Evolutionary conservation across 1,140 invertebrate genomes (phyloP), one percentile per base, ranked within the genome.

Genomic region (Tribolium castaneum): DNA sequence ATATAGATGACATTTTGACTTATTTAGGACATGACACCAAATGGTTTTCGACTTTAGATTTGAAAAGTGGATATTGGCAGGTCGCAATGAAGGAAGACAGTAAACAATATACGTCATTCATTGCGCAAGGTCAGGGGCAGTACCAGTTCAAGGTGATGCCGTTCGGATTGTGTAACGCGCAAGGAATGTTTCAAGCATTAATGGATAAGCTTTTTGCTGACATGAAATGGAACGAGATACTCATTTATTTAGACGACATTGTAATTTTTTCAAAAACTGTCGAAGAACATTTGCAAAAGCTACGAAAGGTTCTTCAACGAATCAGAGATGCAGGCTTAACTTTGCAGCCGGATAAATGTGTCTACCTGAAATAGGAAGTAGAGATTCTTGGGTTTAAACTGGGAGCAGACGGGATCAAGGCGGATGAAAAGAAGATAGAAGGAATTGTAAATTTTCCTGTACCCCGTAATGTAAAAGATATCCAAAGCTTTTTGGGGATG

Each of bases 351-450:
- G 25, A 19, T 0, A 88, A 88, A 78, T 85, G 85, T 74, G 50
- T 77, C 10, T 87, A 87, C 54, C 80, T 80, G 5, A 30, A 82
- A 1, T 10, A 78, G 6, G 78, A 19, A n/a, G n/a, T n/a, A n/a
- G n/a, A n/a, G n/a, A 86, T 85, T 25, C 79, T 89, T 12, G 88
- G 87, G 0, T 84, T 86, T 54, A 54, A 19, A 54, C 16, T 54
- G 5, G 22, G 22, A 3, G 14, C 5, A 54, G 1, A 2, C 2
- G 13, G 52, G 2, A 16, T 54, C 7, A 16, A 14, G 22, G 14
- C 10, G 10, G 52, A 54, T 3, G 7, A 9, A 54, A 7, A 54
- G 2, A 54, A 54, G 9, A 12, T 76, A 16, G 45, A 22, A 13
- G 74, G 35, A 22, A 66, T 76, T 25, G 6, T 7, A 45, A 10